These are phyloP conservation scores for Lindbergichthys nudifrons DNA, from an alignment of 2,797 vertebrate genomes.

Conservation along the genomic window DNA sequence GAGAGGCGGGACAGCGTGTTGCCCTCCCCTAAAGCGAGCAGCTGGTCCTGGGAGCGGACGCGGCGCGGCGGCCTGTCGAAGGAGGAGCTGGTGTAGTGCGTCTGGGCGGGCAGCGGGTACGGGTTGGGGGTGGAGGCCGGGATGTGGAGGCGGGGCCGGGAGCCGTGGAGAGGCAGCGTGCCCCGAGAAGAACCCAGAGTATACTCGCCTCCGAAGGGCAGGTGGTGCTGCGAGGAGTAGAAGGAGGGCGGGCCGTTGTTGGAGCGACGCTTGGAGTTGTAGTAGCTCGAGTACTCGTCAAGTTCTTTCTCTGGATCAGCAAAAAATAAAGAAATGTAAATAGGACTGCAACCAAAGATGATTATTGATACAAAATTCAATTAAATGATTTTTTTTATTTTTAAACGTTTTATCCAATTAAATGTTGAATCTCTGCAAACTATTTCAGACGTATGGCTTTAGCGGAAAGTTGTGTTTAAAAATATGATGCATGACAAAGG, in stretches of 20 bases:
- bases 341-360: not conserved
- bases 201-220: slow-evolving; percentile 82
- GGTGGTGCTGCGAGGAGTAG: slow-evolving; percentile 84
- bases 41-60: slow-evolving; percentile 93
- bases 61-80: slow-evolving; percentile 88
- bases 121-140: slow-evolving; percentile 84
- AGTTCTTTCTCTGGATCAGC: slow-evolving; percentile 88
- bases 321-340: slow-evolving; percentile 5
- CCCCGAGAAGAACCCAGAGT: slow-evolving; percentile 82
- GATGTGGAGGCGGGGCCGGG: slow-evolving; percentile 79
- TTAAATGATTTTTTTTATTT: not conserved
- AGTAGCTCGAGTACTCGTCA: slow-evolving; percentile 86
- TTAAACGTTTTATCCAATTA: not conserved
- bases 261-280: slow-evolving; percentile 75
- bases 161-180: slow-evolving; percentile 87
- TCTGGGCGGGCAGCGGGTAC: slow-evolving; percentile 81
- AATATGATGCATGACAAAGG: no score
- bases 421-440: not conserved
- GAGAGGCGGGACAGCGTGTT: slow-evolving; percentile 82
- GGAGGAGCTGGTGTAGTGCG: slow-evolving; percentile 72
- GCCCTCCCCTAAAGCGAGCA: slow-evolving; percentile 83
- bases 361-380: not conserved
- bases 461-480: no score
- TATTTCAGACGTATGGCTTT: no score
- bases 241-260: slow-evolving; percentile 79